phyloP scores from a whole-genome alignment of 2,113 vertebrate genomes.

The Sinocyclocheilus anophthalmus region DNA sequence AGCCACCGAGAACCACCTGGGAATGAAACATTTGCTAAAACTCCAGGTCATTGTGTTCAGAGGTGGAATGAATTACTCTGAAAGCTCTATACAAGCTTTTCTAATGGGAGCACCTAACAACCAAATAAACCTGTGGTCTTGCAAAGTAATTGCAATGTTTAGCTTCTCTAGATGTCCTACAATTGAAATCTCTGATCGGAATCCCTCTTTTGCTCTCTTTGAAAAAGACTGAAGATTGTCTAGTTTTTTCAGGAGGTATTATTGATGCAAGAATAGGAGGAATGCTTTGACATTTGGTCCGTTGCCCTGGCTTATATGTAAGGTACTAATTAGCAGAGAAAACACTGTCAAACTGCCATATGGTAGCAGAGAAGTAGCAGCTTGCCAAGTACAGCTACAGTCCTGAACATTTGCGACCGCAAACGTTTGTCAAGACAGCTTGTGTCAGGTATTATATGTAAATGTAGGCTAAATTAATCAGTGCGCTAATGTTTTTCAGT shows the following conservation, averaged over 20 bases:
- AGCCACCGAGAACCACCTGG: not conserved
- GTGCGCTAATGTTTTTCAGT: constrained; percentile 54
- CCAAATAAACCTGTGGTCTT: not conserved
- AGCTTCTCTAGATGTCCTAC: not conserved
- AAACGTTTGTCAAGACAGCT: constrained; percentile 65
- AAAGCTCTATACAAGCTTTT: not conserved
- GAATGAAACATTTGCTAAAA: not conserved
- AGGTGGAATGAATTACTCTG: not conserved
- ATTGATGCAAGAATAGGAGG: constrained; percentile 63
- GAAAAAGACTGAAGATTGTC: not conserved
- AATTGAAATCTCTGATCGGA: not conserved
- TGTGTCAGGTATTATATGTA: constrained; percentile 73
- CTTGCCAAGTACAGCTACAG: constrained; percentile 73
- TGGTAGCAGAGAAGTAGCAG: constrained; percentile 77
- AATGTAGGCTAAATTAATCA: constrained; percentile 71
- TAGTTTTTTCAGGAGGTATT: constrained; percentile 21
- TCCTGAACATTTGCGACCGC: constrained; percentile 70
- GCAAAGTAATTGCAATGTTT: constrained; percentile 7
- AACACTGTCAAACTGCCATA: constrained; percentile 81
- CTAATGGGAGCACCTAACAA: not conserved
- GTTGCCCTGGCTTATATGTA: constrained; percentile 79
- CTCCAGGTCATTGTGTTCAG: not conserved
- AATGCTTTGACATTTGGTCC: constrained; percentile 73
- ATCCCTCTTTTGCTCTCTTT: not conserved
- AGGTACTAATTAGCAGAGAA: constrained; percentile 82